Base-by-base conservation (phyloP, 1,140 invertebrate species). In the Pteromalus puparum region DNA sequence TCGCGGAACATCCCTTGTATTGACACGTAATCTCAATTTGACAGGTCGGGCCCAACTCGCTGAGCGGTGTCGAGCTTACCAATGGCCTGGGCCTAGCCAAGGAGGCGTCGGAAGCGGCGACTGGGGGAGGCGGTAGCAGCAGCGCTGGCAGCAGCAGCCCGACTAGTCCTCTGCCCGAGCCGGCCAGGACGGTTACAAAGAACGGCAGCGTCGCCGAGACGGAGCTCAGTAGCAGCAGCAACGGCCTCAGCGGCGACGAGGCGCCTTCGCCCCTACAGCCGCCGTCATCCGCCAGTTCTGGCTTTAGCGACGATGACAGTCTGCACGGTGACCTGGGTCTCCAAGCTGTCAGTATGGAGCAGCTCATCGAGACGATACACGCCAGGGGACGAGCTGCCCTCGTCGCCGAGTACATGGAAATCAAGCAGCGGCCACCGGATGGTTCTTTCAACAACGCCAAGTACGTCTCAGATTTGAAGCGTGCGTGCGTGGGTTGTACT, bases 251-350 rank as follows among this genome's bases (percentile, higher is more conserved):
- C 34, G 38, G 10, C 3, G 89, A 90, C 83, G 90, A 92, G 87
- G 94, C 94, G 26, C 94, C 94, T 24, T 96, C 95, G 80, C 95
- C 95, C 1, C 92, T 95, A 81, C 96, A 96, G 89, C 95, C 96
- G 75, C 95, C 95, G 68, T 96, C 96, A 85, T 96, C 96, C 48
- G 96, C 96, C 30, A 97, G 96, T 38, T 97, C 96, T 76, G 97
- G 97, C 15, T 97, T 97, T 90, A 97, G 97, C 83, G 97, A 98
- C 92, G 97, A 98, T 92, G 97, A 98, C 92, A 97, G 96, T 88
- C 92, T 97, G 88, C 97, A 96, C 92, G 96, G 95, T 86, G 95
- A 97, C 74, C 87, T 92, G 53, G 92, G 92, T 10, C 89, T 93
- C 7, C 92, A 92, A 70, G 95, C 95, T 15, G 93, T 96, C 87